Evolutionary conservation across 2,113 vertebrate species (phyloP).

Genomic region (Alectura lathami): DNA sequence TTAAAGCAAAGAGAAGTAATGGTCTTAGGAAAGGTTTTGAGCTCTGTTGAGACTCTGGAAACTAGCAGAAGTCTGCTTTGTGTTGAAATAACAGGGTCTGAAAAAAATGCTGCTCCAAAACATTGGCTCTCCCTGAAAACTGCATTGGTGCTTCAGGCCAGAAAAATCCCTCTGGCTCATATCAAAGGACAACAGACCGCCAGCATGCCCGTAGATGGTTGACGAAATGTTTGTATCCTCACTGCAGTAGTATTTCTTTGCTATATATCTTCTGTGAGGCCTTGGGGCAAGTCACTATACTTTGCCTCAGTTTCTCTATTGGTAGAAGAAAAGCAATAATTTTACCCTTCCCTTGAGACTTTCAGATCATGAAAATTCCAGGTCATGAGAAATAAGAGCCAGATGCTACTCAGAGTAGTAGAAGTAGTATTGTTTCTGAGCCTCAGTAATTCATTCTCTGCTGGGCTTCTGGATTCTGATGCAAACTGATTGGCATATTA

Average conservation of each 20-base stretch:
- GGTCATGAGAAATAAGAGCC: not conserved
- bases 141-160: not conserved
- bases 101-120: not conserved
- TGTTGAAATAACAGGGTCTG: not conserved
- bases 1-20: not conserved
- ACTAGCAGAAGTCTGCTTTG: not conserved
- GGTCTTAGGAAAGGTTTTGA: not conserved
- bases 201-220: not conserved
- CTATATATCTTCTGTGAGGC: not conserved
- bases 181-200: not conserved
- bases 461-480: not conserved
- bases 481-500: not conserved
- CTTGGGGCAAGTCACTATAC: fast-evolving
- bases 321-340: not conserved
- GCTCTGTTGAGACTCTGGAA: not conserved
- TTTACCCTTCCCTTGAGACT: not conserved
- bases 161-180: not conserved
- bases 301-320: not conserved
- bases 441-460: fast-evolving
- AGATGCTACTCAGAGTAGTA: not conserved
- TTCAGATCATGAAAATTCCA: no score
- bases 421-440: not conserved
- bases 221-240: not conserved
- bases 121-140: not conserved
- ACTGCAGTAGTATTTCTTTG: not conserved